These are phyloP conservation scores for Manis javanica DNA, from an alignment of 2,797 vertebrate genomes.

Conservation along the genomic window DNA sequence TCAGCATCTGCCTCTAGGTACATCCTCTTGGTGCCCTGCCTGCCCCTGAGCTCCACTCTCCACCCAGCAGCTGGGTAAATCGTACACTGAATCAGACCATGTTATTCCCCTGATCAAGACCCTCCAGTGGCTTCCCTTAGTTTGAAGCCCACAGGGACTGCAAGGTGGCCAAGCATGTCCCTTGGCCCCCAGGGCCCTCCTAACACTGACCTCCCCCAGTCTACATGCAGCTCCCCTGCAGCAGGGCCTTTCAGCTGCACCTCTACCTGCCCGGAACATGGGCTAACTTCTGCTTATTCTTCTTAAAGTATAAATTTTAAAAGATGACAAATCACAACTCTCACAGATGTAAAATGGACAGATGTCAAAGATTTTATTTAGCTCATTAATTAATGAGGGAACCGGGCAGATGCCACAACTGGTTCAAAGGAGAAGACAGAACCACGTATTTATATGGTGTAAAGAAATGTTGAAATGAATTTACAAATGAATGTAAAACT, in stretches of 20 bases:
- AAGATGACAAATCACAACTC: neutral
- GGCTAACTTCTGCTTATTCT: neutral
- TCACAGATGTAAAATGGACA: neutral
- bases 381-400: neutral
- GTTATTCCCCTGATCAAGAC: neutral
- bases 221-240: neutral
- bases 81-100: neutral
- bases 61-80: neutral
- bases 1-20: neutral
- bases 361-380: conserved; percentile 12
- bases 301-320: neutral
- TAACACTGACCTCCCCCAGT: neutral
- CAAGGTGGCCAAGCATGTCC: neutral
- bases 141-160: neutral
- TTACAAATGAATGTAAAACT: neutral
- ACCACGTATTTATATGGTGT: neutral
- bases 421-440: neutral
- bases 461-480: neutral
- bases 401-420: neutral
- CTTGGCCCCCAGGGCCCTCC: neutral
- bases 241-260: neutral
- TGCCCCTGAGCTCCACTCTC: neutral
- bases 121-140: neutral
- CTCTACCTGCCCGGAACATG: neutral
- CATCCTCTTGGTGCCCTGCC: neutral